A percentile compares a stretch with the other conserved stretches of the same genome.
Evolutionary conservation across 2,113 vertebrate species (phyloP).

Genomic region (Aegotheles bennettii): DNA sequence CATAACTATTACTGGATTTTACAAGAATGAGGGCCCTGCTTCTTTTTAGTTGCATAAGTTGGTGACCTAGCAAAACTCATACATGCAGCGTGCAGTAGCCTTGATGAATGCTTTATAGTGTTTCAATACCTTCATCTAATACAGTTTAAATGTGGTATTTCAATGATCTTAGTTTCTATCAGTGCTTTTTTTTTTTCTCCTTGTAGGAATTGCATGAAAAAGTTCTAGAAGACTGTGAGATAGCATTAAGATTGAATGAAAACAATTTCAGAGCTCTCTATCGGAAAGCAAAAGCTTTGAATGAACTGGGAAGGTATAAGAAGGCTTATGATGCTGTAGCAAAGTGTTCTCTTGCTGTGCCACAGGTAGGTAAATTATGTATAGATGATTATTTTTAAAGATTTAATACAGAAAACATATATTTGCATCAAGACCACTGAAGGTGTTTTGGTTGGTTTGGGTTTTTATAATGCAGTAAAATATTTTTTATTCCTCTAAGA

Average conservation of each 20-base stretch:
- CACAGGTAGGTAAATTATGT: constrained; percentile 79
- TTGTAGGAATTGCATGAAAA: constrained; percentile 84
- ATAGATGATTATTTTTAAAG: background rate
- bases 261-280: constrained; percentile 90
- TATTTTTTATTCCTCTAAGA: background rate
- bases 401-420: background rate
- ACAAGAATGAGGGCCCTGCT: background rate
- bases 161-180: background rate
- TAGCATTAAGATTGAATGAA: constrained; percentile 84
- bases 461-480: background rate
- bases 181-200: background rate
- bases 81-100: background rate
- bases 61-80: background rate
- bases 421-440: background rate
- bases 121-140: background rate
- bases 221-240: constrained; percentile 88
- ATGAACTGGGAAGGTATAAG: constrained; percentile 83
- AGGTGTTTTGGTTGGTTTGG: background rate
- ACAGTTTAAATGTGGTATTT: background rate
- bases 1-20: background rate
- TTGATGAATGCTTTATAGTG: background rate
- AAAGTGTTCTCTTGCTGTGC: constrained; percentile 91
- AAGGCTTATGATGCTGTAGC: constrained; percentile 94
- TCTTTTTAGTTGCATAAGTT: background rate
- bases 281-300: constrained; percentile 89